Base-by-base conservation (phyloP, 2,797 vertebrate species). In the Oophaga sylvatica region DNA sequence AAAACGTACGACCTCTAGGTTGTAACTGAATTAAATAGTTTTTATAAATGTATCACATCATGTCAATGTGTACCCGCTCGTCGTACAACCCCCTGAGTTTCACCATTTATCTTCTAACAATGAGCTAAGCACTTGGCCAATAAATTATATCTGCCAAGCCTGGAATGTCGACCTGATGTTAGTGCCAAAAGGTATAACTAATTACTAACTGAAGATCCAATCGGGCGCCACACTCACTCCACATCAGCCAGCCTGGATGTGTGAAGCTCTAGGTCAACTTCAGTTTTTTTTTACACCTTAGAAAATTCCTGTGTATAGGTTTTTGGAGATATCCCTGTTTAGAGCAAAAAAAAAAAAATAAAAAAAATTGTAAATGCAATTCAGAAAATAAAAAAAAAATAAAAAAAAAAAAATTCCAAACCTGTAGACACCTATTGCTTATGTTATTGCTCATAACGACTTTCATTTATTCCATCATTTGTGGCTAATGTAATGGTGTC, bases 71-170 rank as follows among this genome's bases (percentile, higher is more conserved):
- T 15, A 53, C 75, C 22, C 48, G 75, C 48, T 77, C 20, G 56
- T 53, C 48, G n/a, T 26, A 56, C 45, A 76, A 56, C 45, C 41
- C 73, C 45, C 73, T 22, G 41, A 48, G 20, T 53, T 12, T 53
- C 9, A 4, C 73, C 45, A 76, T 48, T 76, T 76, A 45, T 76
- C 59, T 80, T 80, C 35, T 10, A 80, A 80, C 60, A 80, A 81
- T 81, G 63, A 22, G 11, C 19, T 26, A 10, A 65, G 62, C 35
- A 26, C 15, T 20, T 22, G 62, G 78, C 79, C 59, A 81, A 41
- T 63, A 29, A 80, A 41, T 60, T 35, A 65, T 45, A 45, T 48
- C 59, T 65, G 41, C 60, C 80, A 80, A 12, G 79, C 2, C 41
- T 67, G 20, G 22, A 81, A 65, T 67, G 60, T 22, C 22, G 7